Base-by-base conservation (phyloP, 2,888 invertebrate species). In the Cerastis rubricosa region DNA sequence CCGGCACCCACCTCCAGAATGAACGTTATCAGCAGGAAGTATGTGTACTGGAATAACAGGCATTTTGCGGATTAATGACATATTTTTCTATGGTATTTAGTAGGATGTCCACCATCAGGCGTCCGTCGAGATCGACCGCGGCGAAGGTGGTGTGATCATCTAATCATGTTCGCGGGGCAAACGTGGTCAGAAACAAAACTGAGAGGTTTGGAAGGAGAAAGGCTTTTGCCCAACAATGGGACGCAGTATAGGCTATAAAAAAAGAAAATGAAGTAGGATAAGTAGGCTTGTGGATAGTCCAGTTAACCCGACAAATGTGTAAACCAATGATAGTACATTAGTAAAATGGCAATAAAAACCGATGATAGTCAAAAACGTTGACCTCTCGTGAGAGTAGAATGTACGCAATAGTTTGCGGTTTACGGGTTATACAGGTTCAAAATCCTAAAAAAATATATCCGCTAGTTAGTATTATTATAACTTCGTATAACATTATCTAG, bases 1-100 rank as follows among this genome's bases (percentile, higher is more conserved):
- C 98, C 99, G 40, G 98, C 98, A 71, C 98, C 98, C 12, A 98
- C 98, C 95, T 99, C 98, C 94, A 98, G 94, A 73, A 98, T 96
- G 92, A 99, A 98, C 74, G 99, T 98, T 85, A 98, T 97, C 90
- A 98, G 97, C 89, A 99, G 97, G 91, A 98, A 97, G 93, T 98
- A 98, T 85, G 98, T 98, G 95, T 98, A 99, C 99, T 99, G 97
- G 83, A 98, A 90, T 14, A 29, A 45, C 45, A n/a, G 2, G 51
- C 17, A 40, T 43, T n/a, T 17, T 9, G 22, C 12, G 14, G 40
- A 59, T 47, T 57, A 49, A n/a, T 57, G 22, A 7, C 9, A 25
- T 22, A 45, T 11, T 5, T 59, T 49, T 47, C 40, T 12, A n/a
- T 49, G 8, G 3, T n/a, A 25, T 19, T 8, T n/a, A 25, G 40